These are phyloP conservation scores for Scaptomyza parva DNA, from an alignment of 2,888 invertebrate genomes.

Conservation along the genomic window DNA sequence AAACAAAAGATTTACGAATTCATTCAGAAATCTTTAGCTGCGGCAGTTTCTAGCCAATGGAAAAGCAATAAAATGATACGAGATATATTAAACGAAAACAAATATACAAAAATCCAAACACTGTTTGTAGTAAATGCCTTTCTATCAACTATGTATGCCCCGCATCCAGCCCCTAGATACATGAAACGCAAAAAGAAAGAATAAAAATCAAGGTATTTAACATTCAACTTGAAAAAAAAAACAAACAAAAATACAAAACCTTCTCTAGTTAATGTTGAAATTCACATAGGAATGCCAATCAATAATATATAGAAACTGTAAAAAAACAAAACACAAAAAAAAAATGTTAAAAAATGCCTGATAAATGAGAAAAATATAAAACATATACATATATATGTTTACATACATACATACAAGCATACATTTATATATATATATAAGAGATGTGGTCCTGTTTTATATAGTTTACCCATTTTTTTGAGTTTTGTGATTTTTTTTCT, in stretches of 20 bases:
- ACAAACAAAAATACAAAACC: too few species aligned
- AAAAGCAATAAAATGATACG: conserved; percentile 27
- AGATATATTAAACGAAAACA: neutral
- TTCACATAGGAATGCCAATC: conserved; percentile 73
- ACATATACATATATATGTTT: conserved; percentile 19
- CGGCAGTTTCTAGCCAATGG: conserved; percentile 26
- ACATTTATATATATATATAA: conserved; percentile 31
- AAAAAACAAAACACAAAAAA: conserved; percentile 32
- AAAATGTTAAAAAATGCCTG: conserved; percentile 66
- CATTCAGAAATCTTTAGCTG: conserved; percentile 9
- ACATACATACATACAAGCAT: conserved; percentile 19
- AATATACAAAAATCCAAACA: neutral
- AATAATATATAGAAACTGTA: conserved; percentile 45
- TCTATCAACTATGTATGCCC: conserved; percentile 23
- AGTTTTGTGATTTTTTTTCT: conserved; percentile 47
- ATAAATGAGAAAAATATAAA: conserved; percentile 39
- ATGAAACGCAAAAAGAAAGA: conserved; percentile 1
- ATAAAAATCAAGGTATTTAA: conserved; percentile 4
- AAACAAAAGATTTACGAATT: conserved; percentile 7
- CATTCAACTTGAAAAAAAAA: conserved; percentile 30
- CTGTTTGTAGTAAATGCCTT: conserved; percentile 32
- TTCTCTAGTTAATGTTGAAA: conserved; percentile 66
- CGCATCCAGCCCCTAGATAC: conserved; percentile 5
- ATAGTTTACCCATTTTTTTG: conserved; percentile 26
- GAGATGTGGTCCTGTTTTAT: conserved; percentile 36